phyloP scores from a whole-genome alignment of 2,888 invertebrate species.

The Netelia inedita region DNA sequence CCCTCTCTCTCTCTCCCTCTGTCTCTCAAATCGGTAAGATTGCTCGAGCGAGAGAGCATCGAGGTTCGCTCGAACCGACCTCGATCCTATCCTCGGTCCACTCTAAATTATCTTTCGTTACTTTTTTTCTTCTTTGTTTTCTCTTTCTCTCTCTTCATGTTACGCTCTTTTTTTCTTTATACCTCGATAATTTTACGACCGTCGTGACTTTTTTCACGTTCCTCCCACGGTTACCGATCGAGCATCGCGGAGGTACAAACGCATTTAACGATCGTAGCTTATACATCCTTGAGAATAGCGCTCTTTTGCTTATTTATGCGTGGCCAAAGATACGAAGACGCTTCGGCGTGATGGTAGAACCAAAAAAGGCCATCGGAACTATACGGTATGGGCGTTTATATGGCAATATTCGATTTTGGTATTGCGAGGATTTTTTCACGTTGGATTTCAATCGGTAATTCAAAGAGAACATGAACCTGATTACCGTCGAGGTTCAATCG shows the following conservation, averaged over 20 bases:
- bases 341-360: too few species aligned
- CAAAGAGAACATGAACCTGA: neutral
- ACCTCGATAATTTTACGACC: neutral
- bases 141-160: neutral
- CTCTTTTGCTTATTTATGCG: neutral
- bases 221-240: neutral
- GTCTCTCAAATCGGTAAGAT: too few species aligned
- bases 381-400: neutral
- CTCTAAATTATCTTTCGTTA: neutral
- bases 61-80: neutral
- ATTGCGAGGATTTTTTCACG: neutral
- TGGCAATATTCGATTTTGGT: neutral
- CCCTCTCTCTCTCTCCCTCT: too few species aligned
- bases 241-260: neutral
- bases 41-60: too few species aligned
- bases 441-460: neutral
- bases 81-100: neutral
- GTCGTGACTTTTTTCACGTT: neutral
- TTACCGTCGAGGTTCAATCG: too few species aligned
- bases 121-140: too few species aligned
- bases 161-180: neutral
- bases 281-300: neutral
- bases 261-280: neutral
- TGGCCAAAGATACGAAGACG: neutral
- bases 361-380: neutral